phyloP scores from a whole-genome alignment of 2,888 invertebrate species.

The Apodemia mormo region DNA sequence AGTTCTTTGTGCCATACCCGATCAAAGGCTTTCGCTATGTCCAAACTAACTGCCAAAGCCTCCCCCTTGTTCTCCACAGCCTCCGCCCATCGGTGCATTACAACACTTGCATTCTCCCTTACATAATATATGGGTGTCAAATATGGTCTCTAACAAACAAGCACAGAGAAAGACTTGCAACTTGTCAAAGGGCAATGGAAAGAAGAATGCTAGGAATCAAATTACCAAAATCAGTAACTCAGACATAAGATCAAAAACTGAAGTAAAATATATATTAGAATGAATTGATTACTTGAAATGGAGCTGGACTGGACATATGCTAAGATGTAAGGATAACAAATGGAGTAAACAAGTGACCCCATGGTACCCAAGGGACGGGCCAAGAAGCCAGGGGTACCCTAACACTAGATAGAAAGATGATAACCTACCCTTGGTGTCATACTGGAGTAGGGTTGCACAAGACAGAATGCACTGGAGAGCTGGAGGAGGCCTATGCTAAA shows the following conservation, averaged over 20 bases:
- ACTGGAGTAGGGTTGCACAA: too few relatives aligned
- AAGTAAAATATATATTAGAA: neutral
- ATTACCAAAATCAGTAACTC: neutral
- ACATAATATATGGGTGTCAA: constrained; percentile 13
- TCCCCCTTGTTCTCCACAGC: too few relatives aligned
- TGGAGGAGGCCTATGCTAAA: too few relatives aligned
- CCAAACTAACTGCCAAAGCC: constrained; percentile 21
- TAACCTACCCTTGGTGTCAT: too few relatives aligned
- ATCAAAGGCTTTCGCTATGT: constrained; percentile 2
- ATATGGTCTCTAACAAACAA: constrained; percentile 4
- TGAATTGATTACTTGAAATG: neutral
- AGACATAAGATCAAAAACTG: neutral
- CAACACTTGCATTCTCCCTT: constrained; percentile 18
- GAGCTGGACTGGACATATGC: neutral
- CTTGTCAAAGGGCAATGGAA: neutral
- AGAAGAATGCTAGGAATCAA: constrained; percentile 15
- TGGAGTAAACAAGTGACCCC: neutral
- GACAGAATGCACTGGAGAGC: too few relatives aligned
- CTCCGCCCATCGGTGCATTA: constrained; percentile 22
- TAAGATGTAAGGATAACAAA: neutral
- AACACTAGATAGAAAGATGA: too few relatives aligned
- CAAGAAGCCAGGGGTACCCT: too few relatives aligned
- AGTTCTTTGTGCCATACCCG: too few relatives aligned
- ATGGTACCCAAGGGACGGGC: neutral
- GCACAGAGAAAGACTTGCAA: neutral